These are phyloP conservation scores for Macropus fuliginosus DNA, from an alignment of 2,797 vertebrate genomes.

Conservation along the genomic window DNA sequence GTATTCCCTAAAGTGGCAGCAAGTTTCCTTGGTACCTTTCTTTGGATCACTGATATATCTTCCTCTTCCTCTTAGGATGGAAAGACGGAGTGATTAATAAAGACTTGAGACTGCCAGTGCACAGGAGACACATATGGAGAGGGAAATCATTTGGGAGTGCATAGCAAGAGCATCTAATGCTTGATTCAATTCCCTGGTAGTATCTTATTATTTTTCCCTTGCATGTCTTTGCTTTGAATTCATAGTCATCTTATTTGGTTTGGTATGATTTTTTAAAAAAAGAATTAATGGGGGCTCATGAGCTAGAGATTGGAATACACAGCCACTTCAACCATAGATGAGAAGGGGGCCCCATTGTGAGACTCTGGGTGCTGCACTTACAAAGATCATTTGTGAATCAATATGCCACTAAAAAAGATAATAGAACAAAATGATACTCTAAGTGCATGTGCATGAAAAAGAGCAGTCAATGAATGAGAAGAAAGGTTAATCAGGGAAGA, in stretches of 20 bases:
- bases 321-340: not conserved
- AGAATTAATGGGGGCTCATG: not conserved
- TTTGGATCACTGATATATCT: not conserved
- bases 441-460: not conserved
- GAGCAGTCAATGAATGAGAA: not conserved
- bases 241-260: not conserved
- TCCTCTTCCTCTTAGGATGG: not conserved
- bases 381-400: not conserved
- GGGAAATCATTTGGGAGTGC: not conserved
- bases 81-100: slow-evolving; percentile 1
- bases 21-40: not conserved
- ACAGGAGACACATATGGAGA: not conserved
- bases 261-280: not conserved
- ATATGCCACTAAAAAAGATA: not conserved
- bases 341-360: not conserved
- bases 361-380: not conserved
- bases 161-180: not conserved
- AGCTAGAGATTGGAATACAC: not conserved
- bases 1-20: not conserved
- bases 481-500: not conserved
- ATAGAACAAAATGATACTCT: not conserved
- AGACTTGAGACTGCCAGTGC: not conserved
- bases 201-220: not conserved
- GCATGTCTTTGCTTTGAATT: not conserved
- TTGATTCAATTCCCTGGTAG: not conserved